Conservation (phyloP, 2,113 vertebrate species). For the Spilogale gracilis region DNA sequence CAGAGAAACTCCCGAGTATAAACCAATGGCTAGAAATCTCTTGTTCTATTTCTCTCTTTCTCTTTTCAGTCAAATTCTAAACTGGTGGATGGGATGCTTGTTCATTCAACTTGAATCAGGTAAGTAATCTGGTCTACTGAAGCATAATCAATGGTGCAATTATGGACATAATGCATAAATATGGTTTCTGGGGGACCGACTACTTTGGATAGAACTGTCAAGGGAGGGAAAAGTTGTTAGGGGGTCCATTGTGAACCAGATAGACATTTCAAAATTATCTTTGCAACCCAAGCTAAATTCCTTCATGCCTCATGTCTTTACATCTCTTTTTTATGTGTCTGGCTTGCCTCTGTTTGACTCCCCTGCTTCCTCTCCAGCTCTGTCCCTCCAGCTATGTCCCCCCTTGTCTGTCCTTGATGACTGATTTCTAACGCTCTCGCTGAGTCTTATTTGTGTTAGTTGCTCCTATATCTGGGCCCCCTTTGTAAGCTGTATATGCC, state of each 20-base stretch:
- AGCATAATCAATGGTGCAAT: no score
- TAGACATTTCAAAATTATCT: neutral
- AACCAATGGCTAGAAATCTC: neutral
- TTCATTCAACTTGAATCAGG: neutral
- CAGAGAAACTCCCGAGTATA: neutral
- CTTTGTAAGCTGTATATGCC: neutral
- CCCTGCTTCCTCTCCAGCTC: neutral
- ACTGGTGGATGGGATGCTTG: neutral
- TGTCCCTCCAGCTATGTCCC: no score
- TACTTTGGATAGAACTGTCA: neutral
- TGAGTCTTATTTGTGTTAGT: neutral
- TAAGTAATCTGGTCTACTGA: neutral
- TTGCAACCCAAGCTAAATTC: neutral
- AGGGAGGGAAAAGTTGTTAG: neutral
- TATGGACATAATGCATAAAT: neutral
- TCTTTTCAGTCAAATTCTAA: neutral
- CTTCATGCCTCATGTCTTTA: neutral
- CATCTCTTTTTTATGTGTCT: neutral
- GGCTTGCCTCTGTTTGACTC: neutral
- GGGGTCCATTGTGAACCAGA: neutral
- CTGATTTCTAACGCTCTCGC: neutral
- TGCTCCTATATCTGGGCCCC: neutral
- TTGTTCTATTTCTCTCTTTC: neutral
- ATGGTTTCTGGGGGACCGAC: neutral
- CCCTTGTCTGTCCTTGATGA: neutral